phyloP scores from a whole-genome alignment of 2,797 vertebrate genomes.

The Pteropus rufus region DNA sequence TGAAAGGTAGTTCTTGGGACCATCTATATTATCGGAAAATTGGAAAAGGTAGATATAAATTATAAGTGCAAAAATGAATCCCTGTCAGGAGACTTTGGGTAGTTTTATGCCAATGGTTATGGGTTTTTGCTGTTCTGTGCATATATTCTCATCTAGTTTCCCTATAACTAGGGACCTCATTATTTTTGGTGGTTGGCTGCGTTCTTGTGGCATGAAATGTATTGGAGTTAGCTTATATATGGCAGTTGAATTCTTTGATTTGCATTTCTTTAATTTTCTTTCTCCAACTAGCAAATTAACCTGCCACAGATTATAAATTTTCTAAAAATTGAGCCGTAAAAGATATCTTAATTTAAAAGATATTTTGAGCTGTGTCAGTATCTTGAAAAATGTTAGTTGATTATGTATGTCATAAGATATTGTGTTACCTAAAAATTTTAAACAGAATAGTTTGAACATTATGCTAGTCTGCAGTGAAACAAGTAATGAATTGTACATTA shows the following conservation, averaged over 20 bases:
- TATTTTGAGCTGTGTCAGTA: constrained; percentile 30
- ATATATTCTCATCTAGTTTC: neutral
- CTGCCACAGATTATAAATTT: neutral
- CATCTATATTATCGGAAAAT: neutral
- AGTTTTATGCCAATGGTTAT: neutral
- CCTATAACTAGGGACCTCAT: neutral
- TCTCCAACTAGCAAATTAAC: neutral
- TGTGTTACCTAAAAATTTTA: neutral
- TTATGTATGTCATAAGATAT: neutral
- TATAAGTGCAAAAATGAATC: neutral
- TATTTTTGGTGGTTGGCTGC: neutral
- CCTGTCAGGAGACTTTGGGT: neutral
- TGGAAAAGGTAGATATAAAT: neutral
- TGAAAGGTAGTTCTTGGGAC: neutral
- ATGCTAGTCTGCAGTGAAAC: neutral
- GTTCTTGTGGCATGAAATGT: neutral
- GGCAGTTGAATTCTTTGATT: neutral
- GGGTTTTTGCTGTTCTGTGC: neutral
- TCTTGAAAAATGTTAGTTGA: constrained; percentile 20
- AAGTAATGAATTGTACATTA: neutral
- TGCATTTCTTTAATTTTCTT: neutral
- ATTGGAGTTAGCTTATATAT: neutral
- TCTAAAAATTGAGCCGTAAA: neutral
- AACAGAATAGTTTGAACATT: constrained; percentile 10
- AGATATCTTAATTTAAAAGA: constrained; percentile 10